Evolutionary conservation across 2,113 vertebrate species (phyloP).

Genomic region (Glaucidium brasilianum): DNA sequence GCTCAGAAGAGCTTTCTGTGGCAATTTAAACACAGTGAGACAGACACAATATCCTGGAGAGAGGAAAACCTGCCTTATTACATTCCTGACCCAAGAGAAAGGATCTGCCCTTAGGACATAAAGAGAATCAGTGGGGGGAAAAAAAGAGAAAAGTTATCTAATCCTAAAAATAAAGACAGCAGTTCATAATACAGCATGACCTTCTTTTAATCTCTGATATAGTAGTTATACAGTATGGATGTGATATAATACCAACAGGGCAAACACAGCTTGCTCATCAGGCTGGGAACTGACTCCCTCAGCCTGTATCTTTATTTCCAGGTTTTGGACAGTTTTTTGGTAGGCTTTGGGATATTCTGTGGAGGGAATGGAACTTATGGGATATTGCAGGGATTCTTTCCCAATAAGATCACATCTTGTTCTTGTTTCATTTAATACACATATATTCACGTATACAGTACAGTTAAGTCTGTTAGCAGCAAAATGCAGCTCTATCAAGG

Average conservation of each 20-base stretch:
- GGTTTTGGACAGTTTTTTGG: slow-evolving; percentile 36
- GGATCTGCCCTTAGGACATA: slow-evolving; percentile 73
- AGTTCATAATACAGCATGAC: slow-evolving; percentile 64
- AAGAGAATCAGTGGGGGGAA: slow-evolving; percentile 48
- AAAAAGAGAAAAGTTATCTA: slow-evolving; percentile 60
- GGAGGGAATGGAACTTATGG: not conserved
- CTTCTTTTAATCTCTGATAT: slow-evolving; percentile 68
- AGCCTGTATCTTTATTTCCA: not conserved
- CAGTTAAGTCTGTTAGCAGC: slow-evolving; percentile 3
- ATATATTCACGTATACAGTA: not conserved
- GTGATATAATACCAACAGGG: slow-evolving; percentile 24
- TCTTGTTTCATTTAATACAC: slow-evolving; percentile 56
- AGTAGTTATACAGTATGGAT: slow-evolving; percentile 41
- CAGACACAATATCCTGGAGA: slow-evolving; percentile 90
- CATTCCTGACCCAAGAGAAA: slow-evolving; percentile 84
- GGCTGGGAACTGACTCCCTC: not conserved
- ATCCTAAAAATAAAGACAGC: slow-evolving; percentile 73
- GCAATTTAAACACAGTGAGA: slow-evolving; percentile 84
- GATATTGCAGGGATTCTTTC: slow-evolving; percentile 66
- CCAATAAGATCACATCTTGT: slow-evolving; percentile 68
- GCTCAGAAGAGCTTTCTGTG: slow-evolving; percentile 79
- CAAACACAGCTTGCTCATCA: not conserved
- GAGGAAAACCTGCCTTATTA: slow-evolving; percentile 84
- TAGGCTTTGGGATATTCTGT: slow-evolving; percentile 25
- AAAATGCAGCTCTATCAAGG: not conserved